A percentile compares a stretch with the other conserved stretches of the same genome.
These are phyloP conservation scores for Borostomias antarcticus DNA, from an alignment of 2,797 vertebrate genomes.

Conservation along the genomic window DNA sequence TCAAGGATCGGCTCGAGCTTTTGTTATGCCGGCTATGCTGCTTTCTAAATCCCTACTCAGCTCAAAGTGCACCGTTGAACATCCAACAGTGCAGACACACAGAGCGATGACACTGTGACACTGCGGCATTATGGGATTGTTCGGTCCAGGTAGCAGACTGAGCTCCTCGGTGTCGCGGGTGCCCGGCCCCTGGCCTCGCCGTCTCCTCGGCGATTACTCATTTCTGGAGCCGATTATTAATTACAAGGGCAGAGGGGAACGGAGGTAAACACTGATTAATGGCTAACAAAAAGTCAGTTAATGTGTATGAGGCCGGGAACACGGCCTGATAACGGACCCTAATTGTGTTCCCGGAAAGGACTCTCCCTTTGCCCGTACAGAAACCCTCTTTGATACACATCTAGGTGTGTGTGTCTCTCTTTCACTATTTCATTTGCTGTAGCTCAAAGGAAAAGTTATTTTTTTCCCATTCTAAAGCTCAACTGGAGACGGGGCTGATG, in stretches of 20 bases:
- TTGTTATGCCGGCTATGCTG: too few species aligned
- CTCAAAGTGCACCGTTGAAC: too few species aligned
- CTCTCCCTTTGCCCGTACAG: slow-evolving; percentile 57
- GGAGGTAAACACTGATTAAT: slow-evolving; percentile 85
- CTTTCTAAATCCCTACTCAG: too few species aligned
- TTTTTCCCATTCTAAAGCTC: neutral
- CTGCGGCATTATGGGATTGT: too few species aligned
- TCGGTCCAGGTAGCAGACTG: too few species aligned
- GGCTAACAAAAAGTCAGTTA: slow-evolving; percentile 85
- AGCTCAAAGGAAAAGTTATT: neutral
- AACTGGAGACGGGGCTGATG: too few species aligned
- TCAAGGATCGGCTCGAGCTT: too few species aligned
- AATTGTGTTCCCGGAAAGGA: slow-evolving; percentile 67
- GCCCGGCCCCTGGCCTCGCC: slow-evolving; percentile 57
- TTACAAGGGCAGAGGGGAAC: slow-evolving; percentile 74
- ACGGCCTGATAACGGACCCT: slow-evolving; percentile 77
- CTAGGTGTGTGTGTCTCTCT: slow-evolving; percentile 39
- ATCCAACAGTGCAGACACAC: too few species aligned
- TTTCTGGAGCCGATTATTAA: slow-evolving; percentile 80
- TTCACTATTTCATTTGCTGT: slow-evolving; percentile 33
- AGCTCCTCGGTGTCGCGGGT: too few species aligned
- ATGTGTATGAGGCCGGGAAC: slow-evolving; percentile 78
- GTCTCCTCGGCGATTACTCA: slow-evolving; percentile 76
- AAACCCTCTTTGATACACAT: slow-evolving; percentile 23
- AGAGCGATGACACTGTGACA: too few species aligned